Percentiles rank a stretch among this genome's conserved stretches.
Evolutionary conservation across 2,797 vertebrate genomes (phyloP).

Genomic region (Pipistrellus nathusii): DNA sequence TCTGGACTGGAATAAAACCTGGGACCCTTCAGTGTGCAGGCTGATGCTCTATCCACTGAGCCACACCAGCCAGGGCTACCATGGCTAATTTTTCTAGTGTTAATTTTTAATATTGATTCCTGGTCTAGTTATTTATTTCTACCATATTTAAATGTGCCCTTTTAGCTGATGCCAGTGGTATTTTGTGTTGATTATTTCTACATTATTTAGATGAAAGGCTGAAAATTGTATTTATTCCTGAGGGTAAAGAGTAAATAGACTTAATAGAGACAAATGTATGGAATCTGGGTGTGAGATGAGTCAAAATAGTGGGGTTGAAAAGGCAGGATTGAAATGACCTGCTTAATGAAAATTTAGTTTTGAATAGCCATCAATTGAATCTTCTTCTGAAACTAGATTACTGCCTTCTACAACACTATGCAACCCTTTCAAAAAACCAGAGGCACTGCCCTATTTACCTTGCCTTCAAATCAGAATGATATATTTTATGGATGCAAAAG

Average conservation of each 20-base stretch:
- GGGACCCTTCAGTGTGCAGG: too few species aligned
- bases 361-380: background rate
- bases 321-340: constrained; percentile 45
- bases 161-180: constrained; percentile 7
- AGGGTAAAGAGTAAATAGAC: constrained; percentile 12
- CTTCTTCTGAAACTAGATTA: background rate
- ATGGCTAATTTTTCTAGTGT: constrained; percentile 43
- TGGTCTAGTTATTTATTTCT: constrained; percentile 27
- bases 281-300: background rate
- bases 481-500: constrained; percentile 33
- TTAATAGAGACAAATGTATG: constrained; percentile 14
- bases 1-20: too few species aligned
- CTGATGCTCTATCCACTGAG: too few species aligned
- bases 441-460: constrained; percentile 2
- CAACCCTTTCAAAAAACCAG: background rate
- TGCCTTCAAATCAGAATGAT: constrained; percentile 29
- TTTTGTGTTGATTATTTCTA: constrained; percentile 60
- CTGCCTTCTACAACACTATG: background rate
- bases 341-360: constrained; percentile 12
- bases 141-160: constrained; percentile 31
- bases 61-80: background rate
- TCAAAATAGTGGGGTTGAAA: constrained; percentile 27
- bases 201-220: constrained; percentile 28
- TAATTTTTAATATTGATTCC: constrained; percentile 40
- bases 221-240: background rate